Base-by-base conservation (phyloP, 2,888 invertebrate genomes). In the Limenitis camilla region DNA sequence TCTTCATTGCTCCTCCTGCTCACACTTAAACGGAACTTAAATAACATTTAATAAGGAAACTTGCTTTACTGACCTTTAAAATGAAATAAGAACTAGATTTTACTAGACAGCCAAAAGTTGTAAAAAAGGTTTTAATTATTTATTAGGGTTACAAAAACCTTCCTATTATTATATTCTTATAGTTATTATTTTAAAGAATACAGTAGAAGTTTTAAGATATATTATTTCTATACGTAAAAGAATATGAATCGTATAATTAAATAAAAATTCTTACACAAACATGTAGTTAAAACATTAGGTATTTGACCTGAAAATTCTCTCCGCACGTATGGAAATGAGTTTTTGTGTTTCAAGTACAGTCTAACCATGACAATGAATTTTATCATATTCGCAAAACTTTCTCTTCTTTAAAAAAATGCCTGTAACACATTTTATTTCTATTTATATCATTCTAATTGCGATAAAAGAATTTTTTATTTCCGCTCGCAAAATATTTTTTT, bases 341-440 rank as follows among this genome's bases (percentile, higher is more conserved):
- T 75, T 71, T 67, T 66, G 60, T 63, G 60, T 65, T 66, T 49
- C 44, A 42, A 45, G 41, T 36, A 30, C 45, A 45, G 36, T 38
- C 44, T 10, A 39, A 40, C 36, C 31, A 44, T 41, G 39, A 42
- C 53, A 42, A 36, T 53, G 58, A 56, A 45, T 50, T 46, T 52
- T 36, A 49, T 52, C 60, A 55, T 55, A 56, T 52, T 46, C 55
- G 56, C 57, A 59, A 56, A 61, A 68, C 69, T 71, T 74, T 72
- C 69, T 60, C 57, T 67, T 64, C 62, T 67, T 63, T 56, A 63
- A 56, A 64, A 61, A 64, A 61, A 56, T 60, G 59, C 58, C 62
- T 69, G 68, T 70, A 71, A 68, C 62, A 75, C 76, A 79, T 79
- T 81, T 76, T 76, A 76, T 77, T 77, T 75, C 75, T 71, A 60